These are phyloP conservation scores for Pararge aegeria DNA, from an alignment of 1,140 invertebrate genomes.

Conservation along the genomic window DNA sequence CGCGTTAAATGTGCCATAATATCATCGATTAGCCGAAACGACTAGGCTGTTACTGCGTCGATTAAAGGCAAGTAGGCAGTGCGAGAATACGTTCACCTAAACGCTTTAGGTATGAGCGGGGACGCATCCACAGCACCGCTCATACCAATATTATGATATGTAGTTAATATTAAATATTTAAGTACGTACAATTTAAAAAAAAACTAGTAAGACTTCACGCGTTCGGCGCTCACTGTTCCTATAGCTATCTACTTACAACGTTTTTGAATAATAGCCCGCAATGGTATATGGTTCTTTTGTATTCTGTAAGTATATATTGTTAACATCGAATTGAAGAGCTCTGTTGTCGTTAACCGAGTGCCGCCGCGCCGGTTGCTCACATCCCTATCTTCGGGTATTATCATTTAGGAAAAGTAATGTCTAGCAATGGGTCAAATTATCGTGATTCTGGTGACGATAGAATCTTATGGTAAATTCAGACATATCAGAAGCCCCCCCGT, in stretches of 20 bases:
- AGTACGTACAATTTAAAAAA: constrained; percentile 64
- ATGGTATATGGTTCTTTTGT: no score
- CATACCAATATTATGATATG: constrained; percentile 79
- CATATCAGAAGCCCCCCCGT: no score
- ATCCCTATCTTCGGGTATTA: no score
- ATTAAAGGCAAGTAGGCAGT: constrained; percentile 49
- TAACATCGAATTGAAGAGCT: no score
- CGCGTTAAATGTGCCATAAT: constrained; percentile 23
- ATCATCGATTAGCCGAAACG: constrained; percentile 12
- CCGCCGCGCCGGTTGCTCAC: no score
- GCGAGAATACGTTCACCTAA: constrained; percentile 67
- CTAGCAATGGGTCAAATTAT: no score
- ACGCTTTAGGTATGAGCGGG: constrained; percentile 79
- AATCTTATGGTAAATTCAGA: no score
- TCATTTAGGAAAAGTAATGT: no score
- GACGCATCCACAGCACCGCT: constrained; percentile 76
- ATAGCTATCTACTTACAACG: neutral
- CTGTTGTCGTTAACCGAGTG: no score
- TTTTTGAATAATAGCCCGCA: no score
- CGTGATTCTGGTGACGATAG: no score
- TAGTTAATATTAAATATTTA: constrained; percentile 69
- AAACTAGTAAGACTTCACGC: constrained; percentile 47
- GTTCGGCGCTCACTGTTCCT: constrained; percentile 27
- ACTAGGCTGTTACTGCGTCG: constrained; percentile 15
- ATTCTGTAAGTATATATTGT: no score